These are phyloP conservation scores for Bedellia somnulentella DNA, from an alignment of 2,888 invertebrate species.

Conservation along the genomic window DNA sequence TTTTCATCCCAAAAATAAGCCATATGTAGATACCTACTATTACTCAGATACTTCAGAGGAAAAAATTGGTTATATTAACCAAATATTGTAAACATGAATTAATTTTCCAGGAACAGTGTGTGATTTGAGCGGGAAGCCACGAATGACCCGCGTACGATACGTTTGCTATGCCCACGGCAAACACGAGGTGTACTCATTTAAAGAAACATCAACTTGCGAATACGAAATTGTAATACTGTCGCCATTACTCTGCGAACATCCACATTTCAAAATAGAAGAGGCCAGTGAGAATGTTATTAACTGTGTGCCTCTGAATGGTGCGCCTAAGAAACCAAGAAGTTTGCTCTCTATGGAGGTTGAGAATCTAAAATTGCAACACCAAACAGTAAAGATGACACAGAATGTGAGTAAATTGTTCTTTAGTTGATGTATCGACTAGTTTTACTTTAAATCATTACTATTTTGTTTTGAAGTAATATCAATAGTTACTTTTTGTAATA, in stretches of 20 bases:
- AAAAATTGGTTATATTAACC: too few relatives aligned
- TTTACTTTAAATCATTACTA: background rate
- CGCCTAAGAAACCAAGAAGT: slow-evolving; percentile 73
- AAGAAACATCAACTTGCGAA: slow-evolving; percentile 91
- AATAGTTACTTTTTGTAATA: too few relatives aligned
- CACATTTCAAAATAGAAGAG: slow-evolving; percentile 80
- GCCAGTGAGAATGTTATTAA: slow-evolving; percentile 76
- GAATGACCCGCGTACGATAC: slow-evolving; percentile 80
- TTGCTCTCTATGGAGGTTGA: slow-evolving; percentile 73
- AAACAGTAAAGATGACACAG: slow-evolving; percentile 38
- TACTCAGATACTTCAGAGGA: too few relatives aligned
- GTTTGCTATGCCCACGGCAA: slow-evolving; percentile 88
- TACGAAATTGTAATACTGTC: slow-evolving; percentile 92
- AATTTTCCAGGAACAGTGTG: slow-evolving; percentile 69
- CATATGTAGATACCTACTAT: too few relatives aligned
- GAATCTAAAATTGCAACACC: slow-evolving; percentile 68
- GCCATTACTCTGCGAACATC: slow-evolving; percentile 84
- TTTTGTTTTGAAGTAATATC: background rate
- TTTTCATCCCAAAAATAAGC: too few relatives aligned
- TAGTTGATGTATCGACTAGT: background rate
- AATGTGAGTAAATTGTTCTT: slow-evolving; percentile 26
- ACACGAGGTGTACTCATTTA: slow-evolving; percentile 89
- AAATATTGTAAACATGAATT: too few relatives aligned
- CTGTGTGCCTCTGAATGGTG: slow-evolving; percentile 68
- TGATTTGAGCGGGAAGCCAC: slow-evolving; percentile 84